A percentile compares a stretch with the other conserved stretches of the same genome.
These are phyloP conservation scores for Sacculina carcini DNA, from an alignment of 2,888 invertebrate genomes.

Conservation along the genomic window DNA sequence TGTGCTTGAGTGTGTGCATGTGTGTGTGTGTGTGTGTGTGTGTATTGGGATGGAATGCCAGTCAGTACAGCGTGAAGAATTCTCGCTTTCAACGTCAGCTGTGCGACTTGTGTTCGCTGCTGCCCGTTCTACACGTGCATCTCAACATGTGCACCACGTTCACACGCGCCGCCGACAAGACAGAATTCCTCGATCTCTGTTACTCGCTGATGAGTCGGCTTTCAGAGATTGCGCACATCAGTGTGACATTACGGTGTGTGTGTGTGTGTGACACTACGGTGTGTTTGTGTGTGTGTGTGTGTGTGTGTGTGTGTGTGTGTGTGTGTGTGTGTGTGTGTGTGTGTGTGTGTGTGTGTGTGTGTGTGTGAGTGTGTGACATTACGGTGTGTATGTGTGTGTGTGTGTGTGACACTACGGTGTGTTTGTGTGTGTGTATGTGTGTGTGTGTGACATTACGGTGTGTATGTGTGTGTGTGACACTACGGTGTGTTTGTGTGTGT, in stretches of 20 bases:
- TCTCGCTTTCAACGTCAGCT: conserved; percentile 29
- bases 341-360: conserved; percentile 6
- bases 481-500: conserved; percentile 2
- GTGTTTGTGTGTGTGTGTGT: not conserved
- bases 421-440: not conserved
- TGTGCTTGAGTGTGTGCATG: too few species aligned
- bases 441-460: too few species aligned
- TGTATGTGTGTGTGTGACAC: too few species aligned
- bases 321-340: conserved; percentile 3
- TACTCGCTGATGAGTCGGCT: conserved; percentile 37
- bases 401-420: too few species aligned
- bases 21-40: too few species aligned
- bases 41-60: too few species aligned
- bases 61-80: conserved; percentile 27
- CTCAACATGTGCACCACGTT: conserved; percentile 41
- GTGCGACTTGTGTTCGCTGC: conserved; percentile 29
- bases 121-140: conserved; percentile 40
- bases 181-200: conserved; percentile 41
- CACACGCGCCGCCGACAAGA: conserved; percentile 40
- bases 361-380: conserved; percentile 4
- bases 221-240: conserved; percentile 34
- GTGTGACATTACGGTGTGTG: conserved; percentile 29
- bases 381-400: too few species aligned
- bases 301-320: conserved; percentile 2
- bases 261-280: not conserved